phyloP scores from a whole-genome alignment of 2,888 invertebrate species.

The Miltochrista miniata region DNA sequence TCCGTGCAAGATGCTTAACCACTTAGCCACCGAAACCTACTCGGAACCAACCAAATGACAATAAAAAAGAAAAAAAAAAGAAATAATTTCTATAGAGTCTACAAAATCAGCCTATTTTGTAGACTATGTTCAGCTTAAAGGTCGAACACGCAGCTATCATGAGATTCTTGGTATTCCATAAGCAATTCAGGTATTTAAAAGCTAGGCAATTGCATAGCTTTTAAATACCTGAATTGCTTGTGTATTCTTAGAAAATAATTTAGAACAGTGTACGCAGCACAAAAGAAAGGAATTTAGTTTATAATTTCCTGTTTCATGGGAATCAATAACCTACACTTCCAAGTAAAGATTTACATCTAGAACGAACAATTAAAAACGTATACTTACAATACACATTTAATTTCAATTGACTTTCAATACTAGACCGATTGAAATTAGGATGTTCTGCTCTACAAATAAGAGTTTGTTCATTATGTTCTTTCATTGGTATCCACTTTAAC shows the following conservation, averaged over 20 bases:
- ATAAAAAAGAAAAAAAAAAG: too few species aligned
- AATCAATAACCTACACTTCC: too few species aligned
- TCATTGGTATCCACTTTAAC: conserved; percentile 88
- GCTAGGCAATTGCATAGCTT: neutral
- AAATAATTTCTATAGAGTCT: too few species aligned
- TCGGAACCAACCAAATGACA: too few species aligned
- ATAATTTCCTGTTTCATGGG: too few species aligned
- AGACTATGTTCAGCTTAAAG: neutral
- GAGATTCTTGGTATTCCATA: neutral
- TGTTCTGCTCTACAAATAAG: conserved; percentile 93
- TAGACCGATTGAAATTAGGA: conserved; percentile 87
- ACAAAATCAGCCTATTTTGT: neutral
- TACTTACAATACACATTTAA: conserved; percentile 94
- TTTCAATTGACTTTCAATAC: conserved; percentile 90
- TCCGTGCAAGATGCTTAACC: too few species aligned
- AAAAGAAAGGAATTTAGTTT: neutral
- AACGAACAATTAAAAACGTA: neutral
- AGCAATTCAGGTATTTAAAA: too few species aligned
- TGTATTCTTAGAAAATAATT: neutral
- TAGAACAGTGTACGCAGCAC: neutral
- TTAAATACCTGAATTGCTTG: neutral
- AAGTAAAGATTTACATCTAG: too few species aligned
- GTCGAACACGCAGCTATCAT: neutral
- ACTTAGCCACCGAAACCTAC: too few species aligned
- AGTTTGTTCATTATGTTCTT: conserved; percentile 90